Conservation (phyloP, 1,140 invertebrate genomes). For the Hetaerina americana region DNA sequence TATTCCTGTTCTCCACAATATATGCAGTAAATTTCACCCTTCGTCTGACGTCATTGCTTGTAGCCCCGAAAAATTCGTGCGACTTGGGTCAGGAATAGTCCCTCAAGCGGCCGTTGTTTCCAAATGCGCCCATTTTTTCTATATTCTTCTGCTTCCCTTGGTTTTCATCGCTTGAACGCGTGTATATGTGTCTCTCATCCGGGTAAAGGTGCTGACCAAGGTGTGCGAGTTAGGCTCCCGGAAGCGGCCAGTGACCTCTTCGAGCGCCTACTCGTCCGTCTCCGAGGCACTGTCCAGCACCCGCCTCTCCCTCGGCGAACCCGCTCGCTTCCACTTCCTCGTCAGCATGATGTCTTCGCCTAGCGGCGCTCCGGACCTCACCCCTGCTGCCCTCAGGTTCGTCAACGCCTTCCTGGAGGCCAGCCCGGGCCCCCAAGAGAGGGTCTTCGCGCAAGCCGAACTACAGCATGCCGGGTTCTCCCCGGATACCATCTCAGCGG, state of each 20-base stretch:
- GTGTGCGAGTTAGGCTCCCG: constrained; percentile 48
- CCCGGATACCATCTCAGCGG: constrained; percentile 52
- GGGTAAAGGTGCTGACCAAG: constrained; percentile 62
- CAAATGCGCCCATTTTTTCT: no score
- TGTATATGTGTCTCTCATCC: background rate
- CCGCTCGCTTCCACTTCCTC: constrained; percentile 78
- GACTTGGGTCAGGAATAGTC: no score
- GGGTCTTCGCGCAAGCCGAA: constrained; percentile 81
- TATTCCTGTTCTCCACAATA: no score
- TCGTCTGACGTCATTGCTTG: no score
- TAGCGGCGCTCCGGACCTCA: constrained; percentile 51
- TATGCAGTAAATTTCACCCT: no score
- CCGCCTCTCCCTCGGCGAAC: constrained; percentile 76
- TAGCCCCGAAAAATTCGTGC: no score
- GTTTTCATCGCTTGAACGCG: no score
- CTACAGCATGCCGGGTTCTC: constrained; percentile 72
- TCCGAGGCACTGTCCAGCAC: constrained; percentile 83
- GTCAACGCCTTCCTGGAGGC: constrained; percentile 70
- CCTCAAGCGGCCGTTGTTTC: no score
- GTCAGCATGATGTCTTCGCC: constrained; percentile 70
- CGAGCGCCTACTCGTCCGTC: constrained; percentile 59
- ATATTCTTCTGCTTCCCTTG: no score
- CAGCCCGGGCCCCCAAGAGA: constrained; percentile 54
- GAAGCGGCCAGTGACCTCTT: constrained; percentile 4
- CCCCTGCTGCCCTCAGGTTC: constrained; percentile 71